Evolutionary conservation across 2,113 vertebrate genomes (phyloP), one percentile per base, ranked within the genome.

Genomic region (Ascaphus truei): DNA sequence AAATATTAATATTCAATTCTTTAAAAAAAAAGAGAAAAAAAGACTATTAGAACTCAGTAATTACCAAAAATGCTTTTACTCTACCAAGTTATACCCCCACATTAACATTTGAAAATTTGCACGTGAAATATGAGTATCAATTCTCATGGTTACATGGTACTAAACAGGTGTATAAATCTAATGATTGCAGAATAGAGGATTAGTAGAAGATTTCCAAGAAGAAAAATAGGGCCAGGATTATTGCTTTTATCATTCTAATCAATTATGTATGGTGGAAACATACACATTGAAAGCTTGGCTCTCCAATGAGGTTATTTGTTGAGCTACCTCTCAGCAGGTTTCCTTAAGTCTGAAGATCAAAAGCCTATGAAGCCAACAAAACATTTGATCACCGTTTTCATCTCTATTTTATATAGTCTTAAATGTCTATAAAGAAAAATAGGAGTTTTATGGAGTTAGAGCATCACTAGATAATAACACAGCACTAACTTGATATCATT

Each of bases 181-280:
- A 69, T 69, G 60, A 69, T 69, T 51, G 66, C 66, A 60, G 55
- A 60, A 56, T 23, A 69, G 33, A 27, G 66, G 43, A 60, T 60
- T 60, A 69, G 56, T 29, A 50, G 33, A 41, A 18, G n/a, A 50
- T 45, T 60, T 60, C 56, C 43, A 60, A 60, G 45, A 51, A 29
- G 31, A 26, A 51, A 60, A 69, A 60, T 69, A 51, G 33, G 56
- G 16, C 43, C 31, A 37, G 33, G 45, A 31, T 60, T 60, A 60
- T 50, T 51, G 56, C 66, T 69, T 69, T 69, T 69, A 69, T 69
- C 66, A 69, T 60, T 30, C 56, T 69, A 69, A 69, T 69, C 66
- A 69, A 69, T 69, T 69, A 69, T 69, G 66, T 39, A 69, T 69
- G 66, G 66, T 69, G 45, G 66, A 60, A 69, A 51, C 56, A 60